Evolutionary conservation across 2,888 invertebrate species (phyloP), one percentile per base, ranked within the genome.

Genomic region (Cyclophora albipunctata): DNA sequence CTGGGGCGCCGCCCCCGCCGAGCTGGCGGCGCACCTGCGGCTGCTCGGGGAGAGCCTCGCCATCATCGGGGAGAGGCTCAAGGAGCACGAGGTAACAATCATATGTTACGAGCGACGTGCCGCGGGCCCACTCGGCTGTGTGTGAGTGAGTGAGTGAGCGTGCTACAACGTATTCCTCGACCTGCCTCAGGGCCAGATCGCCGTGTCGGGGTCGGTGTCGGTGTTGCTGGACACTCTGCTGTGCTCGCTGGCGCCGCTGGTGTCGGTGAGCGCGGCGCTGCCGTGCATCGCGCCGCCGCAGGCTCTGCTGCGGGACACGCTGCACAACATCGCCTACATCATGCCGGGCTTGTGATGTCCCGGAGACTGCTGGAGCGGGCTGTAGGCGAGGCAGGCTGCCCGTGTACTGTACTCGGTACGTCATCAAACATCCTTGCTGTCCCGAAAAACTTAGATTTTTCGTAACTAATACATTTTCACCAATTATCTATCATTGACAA

Each of bases 261-360:
- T 97, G 63, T 95, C 96, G 71, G 90, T 98, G 52, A 94, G 96
- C 0, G 93, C 95, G 61, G 94, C 95, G 64, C 87, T 98, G 41
- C 95, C 96, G 0, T 93, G 93, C 64, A 82, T 95, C 40, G 92
- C 93, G 63, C 75, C 92, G 90, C 71, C 91, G 67, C 57, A 84
- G 75, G 91, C 57, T 64, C 88, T 68, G 72, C 66, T 91, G 49
- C 84, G 84, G 7, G 87, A 93, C 65, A 96, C 96, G 40, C 90
- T 98, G 49, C 97, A 98, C 81, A 97, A 98, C 79, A 96, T 98
- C 58, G 98, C 98, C 0, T 98, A 98, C 73, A 95, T 98, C 63
- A 98, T 97, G 96, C 84, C 85, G 1, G 84, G 84, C 0, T 57
- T 84, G 45, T 84, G 56, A 54, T 20, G 20, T 20, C 20, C 20